Conservation (phyloP, 2,113 vertebrate genomes). For the Sinocyclocheilus grahami region DNA sequence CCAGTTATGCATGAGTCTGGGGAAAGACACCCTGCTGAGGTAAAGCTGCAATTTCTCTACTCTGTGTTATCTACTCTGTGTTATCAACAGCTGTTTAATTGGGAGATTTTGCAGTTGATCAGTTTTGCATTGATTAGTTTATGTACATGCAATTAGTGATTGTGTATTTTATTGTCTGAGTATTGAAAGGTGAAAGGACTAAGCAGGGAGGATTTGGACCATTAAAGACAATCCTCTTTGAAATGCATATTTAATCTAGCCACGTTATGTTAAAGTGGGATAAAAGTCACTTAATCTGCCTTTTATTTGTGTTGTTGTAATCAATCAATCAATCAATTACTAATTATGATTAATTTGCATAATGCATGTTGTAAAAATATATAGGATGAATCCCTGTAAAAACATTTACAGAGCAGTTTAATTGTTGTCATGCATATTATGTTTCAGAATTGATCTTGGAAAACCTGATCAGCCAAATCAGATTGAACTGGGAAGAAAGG, state of each 20-base stretch:
- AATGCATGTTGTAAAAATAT: too few species aligned
- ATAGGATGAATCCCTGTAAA: not conserved
- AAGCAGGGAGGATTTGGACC: not conserved
- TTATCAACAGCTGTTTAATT: not conserved
- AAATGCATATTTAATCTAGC: not conserved
- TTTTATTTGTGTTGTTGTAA: not conserved
- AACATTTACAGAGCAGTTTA: not conserved
- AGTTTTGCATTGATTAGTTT: not conserved
- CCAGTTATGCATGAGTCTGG: slow-evolving; percentile 97
- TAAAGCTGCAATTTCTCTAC: slow-evolving; percentile 51
- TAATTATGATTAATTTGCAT: not conserved
- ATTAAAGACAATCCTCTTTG: slow-evolving; percentile 5
- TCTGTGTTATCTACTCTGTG: not conserved
- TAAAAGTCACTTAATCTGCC: not conserved
- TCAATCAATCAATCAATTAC: too few species aligned
- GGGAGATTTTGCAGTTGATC: not conserved
- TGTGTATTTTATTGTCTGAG: not conserved
- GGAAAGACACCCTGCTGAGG: slow-evolving; percentile 92
- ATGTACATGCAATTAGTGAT: not conserved
- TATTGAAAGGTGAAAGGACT: not conserved
- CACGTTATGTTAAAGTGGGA: not conserved
- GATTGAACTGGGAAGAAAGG: slow-evolving; percentile 91
- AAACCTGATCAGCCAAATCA: slow-evolving; percentile 96
- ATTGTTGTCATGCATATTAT: not conserved
- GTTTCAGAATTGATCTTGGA: slow-evolving; percentile 89